Evolutionary conservation across 2,888 invertebrate species (phyloP), one percentile per base, ranked within the genome.

Genomic region (Rhagium mordax): DNA sequence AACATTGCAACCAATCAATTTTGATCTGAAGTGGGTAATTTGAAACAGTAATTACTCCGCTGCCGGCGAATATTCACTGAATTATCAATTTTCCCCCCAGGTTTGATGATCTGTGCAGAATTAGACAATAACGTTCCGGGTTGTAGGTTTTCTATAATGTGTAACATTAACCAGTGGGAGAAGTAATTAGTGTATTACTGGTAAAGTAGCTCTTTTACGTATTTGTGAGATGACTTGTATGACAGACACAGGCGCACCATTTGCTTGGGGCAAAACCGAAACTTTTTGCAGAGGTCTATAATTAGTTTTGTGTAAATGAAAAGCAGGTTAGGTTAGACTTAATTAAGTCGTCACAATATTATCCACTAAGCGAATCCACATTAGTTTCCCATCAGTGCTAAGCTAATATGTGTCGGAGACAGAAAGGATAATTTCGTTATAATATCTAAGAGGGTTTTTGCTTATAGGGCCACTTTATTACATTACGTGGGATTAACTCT

Each of bases 1-100:
- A 62, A 62, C 49, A 62, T 48, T 62, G 48, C 62, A 48, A 33
- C 21, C 27, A 49, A 48, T 62, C 62, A 62, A 48, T 62, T 62
- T 47, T 16, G 62, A 24, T 62, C 62, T n/a, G 20, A 62, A 48
- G 48, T 48, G 62, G 62, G 10, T 20, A 20, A 61, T 49, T 62
- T 49, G 16, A 48, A 21, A 48, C 24, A 27, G 33, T 33, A 59
- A 59, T 59, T 27, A 59, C 16, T 49, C 8, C 27, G 24, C 15
- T 10, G 21, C 48, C 16, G 16, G 62, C 48, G 62, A n/a, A 27
- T 48, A 47, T 62, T 49, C 62, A 21, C 48, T 48, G 62, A 24
- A 24, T 33, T 59, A 33, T 59, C 59, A 59, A 33, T 59, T 59
- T 59, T 33, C 24, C 5, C 33, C 21, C 8, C 33, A 24, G 29